phyloP scores from a whole-genome alignment of 2,113 vertebrate species.

The Percina caprodes region DNA sequence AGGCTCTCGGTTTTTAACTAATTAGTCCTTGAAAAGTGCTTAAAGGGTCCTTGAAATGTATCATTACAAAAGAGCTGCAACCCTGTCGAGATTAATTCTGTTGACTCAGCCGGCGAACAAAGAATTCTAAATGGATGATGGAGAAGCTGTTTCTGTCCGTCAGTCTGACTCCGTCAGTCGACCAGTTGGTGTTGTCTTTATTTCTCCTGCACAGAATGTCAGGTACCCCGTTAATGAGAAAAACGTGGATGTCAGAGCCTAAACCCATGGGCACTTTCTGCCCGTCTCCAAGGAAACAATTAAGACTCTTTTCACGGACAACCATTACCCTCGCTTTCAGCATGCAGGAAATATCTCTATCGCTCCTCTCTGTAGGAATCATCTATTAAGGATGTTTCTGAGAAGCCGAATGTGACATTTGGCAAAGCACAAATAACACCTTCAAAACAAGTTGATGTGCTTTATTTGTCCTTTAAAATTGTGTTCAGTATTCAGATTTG shows the following conservation, averaged over 20 bases:
- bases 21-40: too few species aligned
- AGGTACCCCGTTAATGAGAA: slow-evolving; percentile 63
- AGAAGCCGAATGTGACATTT: slow-evolving; percentile 8
- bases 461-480: neutral
- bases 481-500: neutral
- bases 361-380: neutral
- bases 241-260: slow-evolving; percentile 50
- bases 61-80: too few species aligned
- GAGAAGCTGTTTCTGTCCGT: slow-evolving; percentile 19
- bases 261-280: slow-evolving; percentile 55
- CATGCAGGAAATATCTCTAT: slow-evolving; percentile 23
- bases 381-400: slow-evolving; percentile 25
- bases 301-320: slow-evolving; percentile 61
- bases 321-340: slow-evolving; percentile 25
- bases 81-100: neutral
- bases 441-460: neutral
- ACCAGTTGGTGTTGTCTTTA: slow-evolving; percentile 16
- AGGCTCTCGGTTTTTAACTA: too few species aligned
- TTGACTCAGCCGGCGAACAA: slow-evolving; percentile 6
- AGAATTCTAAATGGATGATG: slow-evolving; percentile 26
- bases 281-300: slow-evolving; percentile 76
- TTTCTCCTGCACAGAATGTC: slow-evolving; percentile 42
- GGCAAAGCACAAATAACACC: neutral
- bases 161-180: neutral
- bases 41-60: too few species aligned